Conservation (phyloP, 2,113 vertebrate genomes). For the Circaetus gallicus region DNA sequence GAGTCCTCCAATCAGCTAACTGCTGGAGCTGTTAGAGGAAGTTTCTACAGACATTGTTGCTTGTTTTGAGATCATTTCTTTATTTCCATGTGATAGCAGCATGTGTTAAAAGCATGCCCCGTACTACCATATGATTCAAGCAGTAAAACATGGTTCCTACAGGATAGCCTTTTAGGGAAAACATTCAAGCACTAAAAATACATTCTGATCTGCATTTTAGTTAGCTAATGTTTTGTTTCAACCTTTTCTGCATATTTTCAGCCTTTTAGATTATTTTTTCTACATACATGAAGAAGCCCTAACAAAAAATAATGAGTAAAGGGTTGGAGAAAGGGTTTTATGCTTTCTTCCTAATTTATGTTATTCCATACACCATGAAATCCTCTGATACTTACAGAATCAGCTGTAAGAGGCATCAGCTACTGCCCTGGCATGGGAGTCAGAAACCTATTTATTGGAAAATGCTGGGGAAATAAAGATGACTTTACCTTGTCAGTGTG, state of each 20-base stretch:
- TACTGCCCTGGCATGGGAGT: background rate
- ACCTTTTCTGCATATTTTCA: conserved; percentile 1
- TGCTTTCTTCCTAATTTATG: background rate
- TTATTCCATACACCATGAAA: background rate
- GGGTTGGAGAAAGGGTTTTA: background rate
- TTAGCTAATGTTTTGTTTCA: conserved; percentile 16
- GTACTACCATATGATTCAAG: conserved; percentile 39
- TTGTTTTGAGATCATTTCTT: conserved; percentile 21
- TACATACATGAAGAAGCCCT: background rate
- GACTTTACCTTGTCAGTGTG: background rate
- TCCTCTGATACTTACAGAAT: background rate
- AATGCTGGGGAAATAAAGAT: background rate
- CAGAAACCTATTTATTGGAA: background rate
- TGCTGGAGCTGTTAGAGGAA: background rate
- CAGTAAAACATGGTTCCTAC: conserved; percentile 40
- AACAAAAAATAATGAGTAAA: background rate
- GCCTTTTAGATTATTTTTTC: background rate
- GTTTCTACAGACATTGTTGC: background rate
- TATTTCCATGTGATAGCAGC: conserved; percentile 1
- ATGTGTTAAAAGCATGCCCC: conserved; percentile 40
- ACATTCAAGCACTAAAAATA: conserved; percentile 25
- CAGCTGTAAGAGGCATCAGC: background rate
- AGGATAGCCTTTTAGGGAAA: conserved; percentile 46
- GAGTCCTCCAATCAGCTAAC: background rate
- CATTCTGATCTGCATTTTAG: background rate